Base-by-base conservation (phyloP, 2,888 invertebrate species). In the Sphaeridia pumilis region DNA sequence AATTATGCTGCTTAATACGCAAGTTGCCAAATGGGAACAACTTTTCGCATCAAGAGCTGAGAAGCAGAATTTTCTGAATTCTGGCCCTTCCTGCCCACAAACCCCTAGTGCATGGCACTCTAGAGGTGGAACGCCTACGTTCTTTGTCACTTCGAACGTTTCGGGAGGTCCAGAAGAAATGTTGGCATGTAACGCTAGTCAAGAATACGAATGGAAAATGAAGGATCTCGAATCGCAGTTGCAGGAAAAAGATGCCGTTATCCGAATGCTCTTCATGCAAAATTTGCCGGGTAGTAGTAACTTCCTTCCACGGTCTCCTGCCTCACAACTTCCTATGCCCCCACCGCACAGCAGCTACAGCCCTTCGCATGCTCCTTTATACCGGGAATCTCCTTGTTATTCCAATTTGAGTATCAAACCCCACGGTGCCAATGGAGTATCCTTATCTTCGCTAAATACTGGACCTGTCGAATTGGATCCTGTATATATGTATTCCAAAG, bases 211-310 rank as follows among this genome's bases (percentile, higher is more conserved):
- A 45, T 59, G 60, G 65, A 73, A 72, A 68, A 78, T 87, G 64
- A 88, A 88, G 70, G 86, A 87, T 70, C 72, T 87, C 58, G 88
- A 90, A 70, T 86, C 87, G 3, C 86, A 87, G 68, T 77, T 90
- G 52, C 86, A 87, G 0, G 89, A 90, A 69, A 80, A 84, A 53
- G 89, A 92, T 69, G 88, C 88, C 1, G 87, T 90, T 84, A 87
- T 92, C 65, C 80, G 84, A 65, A 87, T 88, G 22, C 75, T 89
- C 38, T 87, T 89, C 72, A 45, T 55, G 20, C 60, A 60, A 59
- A 58, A 56, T 52, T 53, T 55, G 10, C 58, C 58, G 5, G 34
- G 20, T n/a, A 38, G 34, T 20, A 45, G 44, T 44, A 38, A 38
- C 20, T 28, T 43, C 25, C 45, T 21, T 28, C 22, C 50, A 35